Evolutionary conservation across 2,797 vertebrate species (phyloP), one percentile per base, ranked within the genome.

Genomic region (Orientallactaga sibirica): DNA sequence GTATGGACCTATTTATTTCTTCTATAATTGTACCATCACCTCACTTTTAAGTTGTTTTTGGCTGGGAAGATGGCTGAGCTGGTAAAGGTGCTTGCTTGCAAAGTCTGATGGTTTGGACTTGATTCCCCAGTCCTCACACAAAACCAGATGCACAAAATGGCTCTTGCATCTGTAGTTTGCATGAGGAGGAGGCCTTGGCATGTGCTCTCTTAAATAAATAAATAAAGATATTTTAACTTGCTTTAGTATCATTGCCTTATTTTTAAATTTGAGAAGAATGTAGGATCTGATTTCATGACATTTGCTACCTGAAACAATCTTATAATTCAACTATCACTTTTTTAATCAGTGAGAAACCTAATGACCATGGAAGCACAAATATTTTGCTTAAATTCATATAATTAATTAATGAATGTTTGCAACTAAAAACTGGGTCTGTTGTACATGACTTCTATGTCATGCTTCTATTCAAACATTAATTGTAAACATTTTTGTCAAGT

Each of bases 401-500:
- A 4, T 48, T 48, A 48, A 67, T 55, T 64, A 67, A 43, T 70
- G n/a, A 24, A 84, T 71, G 9, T 78, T 90, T 79, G 15, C 29
- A 76, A 11, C 41, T 41, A 58, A 15, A 94, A 88, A 67, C n/a
- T n/a, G 68, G 8, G 48, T 67, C 33, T 88, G 19, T 33, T 27
- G 1, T 10, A n/a, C 9, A 24, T 71, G 15, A 29, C 73, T 62
- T 33, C 62, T 43, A 2, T 41, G 77, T 64, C 8, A 3, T 41
- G 68, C 70, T 86, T 33, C 68, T 62, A 25, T 84, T 64, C 62
- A 90, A 29, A 78, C 66, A 91, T 70, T 58, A 81, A 68, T n/a
- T 78, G 33, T 78, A 75, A 88, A 73, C 68, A 78, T 77, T 78
- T 73, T 87, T 88, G 25, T 16, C 62, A 92, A 80, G 37, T 73